Percentiles rank a stretch among this genome's conserved stretches.
Conservation (phyloP, 2,888 invertebrate species). For the Tubulanus polymorphus region DNA sequence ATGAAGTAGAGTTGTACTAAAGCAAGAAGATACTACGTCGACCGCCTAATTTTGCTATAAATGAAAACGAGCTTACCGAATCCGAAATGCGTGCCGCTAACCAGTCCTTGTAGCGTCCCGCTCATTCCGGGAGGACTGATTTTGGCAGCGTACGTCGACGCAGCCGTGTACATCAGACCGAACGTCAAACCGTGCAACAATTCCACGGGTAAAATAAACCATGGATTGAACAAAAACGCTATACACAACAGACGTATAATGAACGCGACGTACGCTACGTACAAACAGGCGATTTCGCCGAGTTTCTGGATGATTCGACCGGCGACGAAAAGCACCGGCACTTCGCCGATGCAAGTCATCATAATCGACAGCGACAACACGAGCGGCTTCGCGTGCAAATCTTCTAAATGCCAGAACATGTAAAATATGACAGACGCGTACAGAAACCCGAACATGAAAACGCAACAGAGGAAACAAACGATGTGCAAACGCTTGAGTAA, state of each 20-base stretch:
- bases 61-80: too few relatives aligned
- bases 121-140: slow-evolving; percentile 77
- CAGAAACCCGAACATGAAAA: slow-evolving; percentile 77
- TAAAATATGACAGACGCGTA: slow-evolving; percentile 89
- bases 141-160: slow-evolving; percentile 80
- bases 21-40: too few relatives aligned
- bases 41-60: too few relatives aligned
- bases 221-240: slow-evolving; percentile 72
- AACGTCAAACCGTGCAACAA: slow-evolving; percentile 82
- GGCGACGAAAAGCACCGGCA: slow-evolving; percentile 65
- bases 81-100: slow-evolving; percentile 86
- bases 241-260: slow-evolving; percentile 78
- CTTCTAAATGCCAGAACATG: slow-evolving; percentile 73
- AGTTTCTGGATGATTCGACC: slow-evolving; percentile 76
- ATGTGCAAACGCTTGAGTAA: slow-evolving; percentile 76
- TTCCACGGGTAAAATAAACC: slow-evolving; percentile 82
- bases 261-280: slow-evolving; percentile 73
- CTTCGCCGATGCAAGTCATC: slow-evolving; percentile 34
- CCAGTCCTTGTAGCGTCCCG: slow-evolving; percentile 80
- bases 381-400: slow-evolving; percentile 20
- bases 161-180: slow-evolving; percentile 88
- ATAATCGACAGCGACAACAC: slow-evolving; percentile 40
- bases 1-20: too few relatives aligned
- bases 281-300: slow-evolving; percentile 74
- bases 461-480: slow-evolving; percentile 73